These are phyloP conservation scores for Megalurothrips usitatus DNA, from an alignment of 2,888 invertebrate species.

Conservation along the genomic window DNA sequence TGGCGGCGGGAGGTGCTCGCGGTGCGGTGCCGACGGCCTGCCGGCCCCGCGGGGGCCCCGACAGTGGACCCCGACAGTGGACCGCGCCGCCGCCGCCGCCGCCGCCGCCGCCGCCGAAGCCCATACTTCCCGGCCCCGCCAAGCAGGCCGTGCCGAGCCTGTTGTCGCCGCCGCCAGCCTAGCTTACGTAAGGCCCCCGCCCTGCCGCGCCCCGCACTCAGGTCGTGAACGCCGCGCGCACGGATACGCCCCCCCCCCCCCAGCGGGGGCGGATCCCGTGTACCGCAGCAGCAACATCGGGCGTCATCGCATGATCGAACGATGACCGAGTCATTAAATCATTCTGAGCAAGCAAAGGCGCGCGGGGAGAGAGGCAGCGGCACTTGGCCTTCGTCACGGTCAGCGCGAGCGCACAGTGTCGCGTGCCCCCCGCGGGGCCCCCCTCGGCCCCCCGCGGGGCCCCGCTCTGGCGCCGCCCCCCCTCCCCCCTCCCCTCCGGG, in stretches of 20 bases:
- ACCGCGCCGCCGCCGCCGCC: not conserved
- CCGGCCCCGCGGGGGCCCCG: no score
- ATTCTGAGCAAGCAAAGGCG: not conserved
- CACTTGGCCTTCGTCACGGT: constrained; percentile 2
- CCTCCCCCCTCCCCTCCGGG: no score
- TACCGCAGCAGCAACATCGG: no score
- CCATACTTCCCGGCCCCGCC: not conserved
- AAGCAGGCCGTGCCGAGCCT: not conserved
- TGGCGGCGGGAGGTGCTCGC: no score
- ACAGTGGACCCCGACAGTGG: no score
- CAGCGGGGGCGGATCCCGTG: no score
- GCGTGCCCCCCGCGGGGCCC: not conserved
- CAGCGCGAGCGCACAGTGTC: not conserved
- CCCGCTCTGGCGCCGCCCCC: no score
- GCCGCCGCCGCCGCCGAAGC: not conserved
- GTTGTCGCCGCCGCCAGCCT: not conserved
- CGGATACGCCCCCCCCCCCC: not conserved
- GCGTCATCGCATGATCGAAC: no score
- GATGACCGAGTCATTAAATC: no score
- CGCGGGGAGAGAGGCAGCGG: not conserved
- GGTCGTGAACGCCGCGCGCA: constrained; percentile 2
- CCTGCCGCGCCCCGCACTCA: not conserved
- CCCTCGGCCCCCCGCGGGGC: not conserved
- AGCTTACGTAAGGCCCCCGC: not conserved
- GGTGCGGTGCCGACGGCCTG: no score